Evolutionary conservation across 2,888 invertebrate species (phyloP).

Genomic region (Napeogenes sylphis): DNA sequence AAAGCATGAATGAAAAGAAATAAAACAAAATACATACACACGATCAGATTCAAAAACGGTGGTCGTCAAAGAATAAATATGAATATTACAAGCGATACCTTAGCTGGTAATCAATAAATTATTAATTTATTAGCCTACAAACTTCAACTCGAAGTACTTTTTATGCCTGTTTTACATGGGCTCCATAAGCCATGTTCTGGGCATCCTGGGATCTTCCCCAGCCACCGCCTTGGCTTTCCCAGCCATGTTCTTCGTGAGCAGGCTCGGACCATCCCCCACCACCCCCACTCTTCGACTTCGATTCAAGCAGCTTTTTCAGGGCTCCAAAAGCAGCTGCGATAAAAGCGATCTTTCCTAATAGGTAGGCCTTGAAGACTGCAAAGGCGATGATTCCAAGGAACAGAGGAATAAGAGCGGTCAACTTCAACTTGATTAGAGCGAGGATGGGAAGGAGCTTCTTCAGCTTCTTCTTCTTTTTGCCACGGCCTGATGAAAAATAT

Average conservation of each 20-base stretch:
- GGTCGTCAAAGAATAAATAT: slow-evolving; percentile 41
- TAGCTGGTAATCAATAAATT: slow-evolving; percentile 34
- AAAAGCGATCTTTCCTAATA: slow-evolving; percentile 90
- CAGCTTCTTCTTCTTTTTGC: slow-evolving; percentile 87
- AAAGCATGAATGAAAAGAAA: slow-evolving; percentile 38
- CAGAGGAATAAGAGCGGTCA: slow-evolving; percentile 84
- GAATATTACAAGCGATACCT: slow-evolving; percentile 24
- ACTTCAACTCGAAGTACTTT: slow-evolving; percentile 3
- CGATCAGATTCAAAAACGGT: slow-evolving; percentile 46
- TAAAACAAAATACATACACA: slow-evolving; percentile 37
- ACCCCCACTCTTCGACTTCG: slow-evolving; percentile 81
- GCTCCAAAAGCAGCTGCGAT: slow-evolving; percentile 85
- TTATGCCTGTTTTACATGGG: slow-evolving; percentile 71
- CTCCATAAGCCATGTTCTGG: slow-evolving; percentile 84
- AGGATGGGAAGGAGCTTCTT: slow-evolving; percentile 87
- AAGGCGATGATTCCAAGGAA: slow-evolving; percentile 86
- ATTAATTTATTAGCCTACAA: slow-evolving; percentile 33
- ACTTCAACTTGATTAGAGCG: slow-evolving; percentile 87
- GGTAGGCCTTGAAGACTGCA: slow-evolving; percentile 88
- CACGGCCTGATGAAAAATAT: slow-evolving; percentile 78
- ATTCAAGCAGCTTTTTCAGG: slow-evolving; percentile 82
- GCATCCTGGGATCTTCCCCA: slow-evolving; percentile 83
- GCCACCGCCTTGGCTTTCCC: slow-evolving; percentile 69
- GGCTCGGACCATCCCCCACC: slow-evolving; percentile 82
- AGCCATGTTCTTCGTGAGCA: slow-evolving; percentile 77